phyloP scores from a whole-genome alignment of 37 sponge, comb jelly and placozoan species.

The Mnemiopsis leidyi region DNA sequence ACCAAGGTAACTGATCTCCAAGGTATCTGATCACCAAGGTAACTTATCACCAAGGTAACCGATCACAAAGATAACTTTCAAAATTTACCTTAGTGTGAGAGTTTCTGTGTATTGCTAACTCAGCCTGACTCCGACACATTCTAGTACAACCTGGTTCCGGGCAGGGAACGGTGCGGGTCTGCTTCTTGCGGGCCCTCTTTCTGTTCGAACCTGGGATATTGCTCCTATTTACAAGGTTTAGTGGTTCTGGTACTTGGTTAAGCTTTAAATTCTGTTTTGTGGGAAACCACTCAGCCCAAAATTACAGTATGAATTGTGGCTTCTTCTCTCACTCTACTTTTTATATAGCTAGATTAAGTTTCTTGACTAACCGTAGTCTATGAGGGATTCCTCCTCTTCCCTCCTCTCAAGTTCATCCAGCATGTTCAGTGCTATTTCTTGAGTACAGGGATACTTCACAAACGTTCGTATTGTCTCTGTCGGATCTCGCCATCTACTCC shows the following conservation, averaged over 20 bases:
- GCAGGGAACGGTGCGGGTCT: constrained; percentile 35
- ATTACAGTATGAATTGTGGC: no score
- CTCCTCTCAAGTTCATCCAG: constrained; percentile 47
- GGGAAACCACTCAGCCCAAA: not conserved
- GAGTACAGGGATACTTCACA: constrained; percentile 61
- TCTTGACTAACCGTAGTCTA: constrained; percentile 49
- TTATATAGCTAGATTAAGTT: no score
- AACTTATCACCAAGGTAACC: not conserved
- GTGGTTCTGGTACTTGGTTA: no score
- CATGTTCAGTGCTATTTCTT: constrained; percentile 62
- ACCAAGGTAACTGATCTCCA: not conserved
- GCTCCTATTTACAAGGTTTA: no score
- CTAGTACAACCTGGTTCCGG: constrained; percentile 40
- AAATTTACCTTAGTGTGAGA: constrained; percentile 57
- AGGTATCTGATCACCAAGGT: not conserved
- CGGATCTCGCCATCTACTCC: constrained; percentile 2
- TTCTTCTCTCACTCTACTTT: no score
- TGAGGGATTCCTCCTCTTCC: constrained; percentile 28
- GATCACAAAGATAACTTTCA: not conserved
- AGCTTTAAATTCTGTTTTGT: no score
- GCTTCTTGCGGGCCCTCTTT: constrained; percentile 58
- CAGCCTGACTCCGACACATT: constrained; percentile 61
- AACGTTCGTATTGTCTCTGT: constrained; percentile 25
- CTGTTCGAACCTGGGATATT: not conserved
- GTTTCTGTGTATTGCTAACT: constrained; percentile 44